Percentiles rank a stretch among this genome's conserved stretches.
Evolutionary conservation across 2,888 invertebrate species (phyloP).

Genomic region (Polylopha cassiicola): DNA sequence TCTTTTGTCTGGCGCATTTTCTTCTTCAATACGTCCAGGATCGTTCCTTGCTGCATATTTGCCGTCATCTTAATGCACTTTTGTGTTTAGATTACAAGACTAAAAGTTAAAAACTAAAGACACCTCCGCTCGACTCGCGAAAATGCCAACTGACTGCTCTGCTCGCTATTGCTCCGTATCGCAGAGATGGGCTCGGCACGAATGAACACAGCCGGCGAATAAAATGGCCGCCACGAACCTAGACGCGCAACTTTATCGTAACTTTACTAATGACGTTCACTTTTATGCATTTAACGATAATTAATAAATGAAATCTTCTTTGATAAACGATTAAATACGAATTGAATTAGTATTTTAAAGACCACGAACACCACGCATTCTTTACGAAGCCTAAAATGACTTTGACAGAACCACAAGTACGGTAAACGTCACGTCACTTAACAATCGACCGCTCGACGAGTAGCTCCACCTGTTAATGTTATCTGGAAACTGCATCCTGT

Average conservation of each 20-base stretch:
- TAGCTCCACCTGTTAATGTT: conserved; percentile 67
- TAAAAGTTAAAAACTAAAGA: conserved; percentile 68
- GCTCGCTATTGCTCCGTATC: conserved; percentile 66
- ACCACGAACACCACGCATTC: conserved; percentile 14
- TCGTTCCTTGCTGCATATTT: conserved; percentile 93
- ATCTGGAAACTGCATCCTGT: conserved; percentile 52
- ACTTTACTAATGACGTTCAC: conserved; percentile 44
- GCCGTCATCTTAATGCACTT: conserved; percentile 85
- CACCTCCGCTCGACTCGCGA: conserved; percentile 74
- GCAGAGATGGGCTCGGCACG: conserved; percentile 72
- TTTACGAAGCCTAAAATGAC: conserved; percentile 19
- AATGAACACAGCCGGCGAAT: conserved; percentile 74
- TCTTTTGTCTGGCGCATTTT: conserved; percentile 99
- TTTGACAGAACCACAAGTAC: conserved; percentile 52
- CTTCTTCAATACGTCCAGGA: conserved; percentile 98
- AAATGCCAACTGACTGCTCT: conserved; percentile 74
- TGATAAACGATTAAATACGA: conserved; percentile 35
- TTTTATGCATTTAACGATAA: conserved; percentile 35
- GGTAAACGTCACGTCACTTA: conserved; percentile 55
- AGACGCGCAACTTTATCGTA: conserved; percentile 57
- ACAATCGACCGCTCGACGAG: conserved; percentile 39
- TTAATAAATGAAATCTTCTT: conserved; percentile 30
- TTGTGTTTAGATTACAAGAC: conserved; percentile 53
- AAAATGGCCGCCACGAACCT: conserved; percentile 73
- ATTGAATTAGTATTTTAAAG: conserved; percentile 38